Evolutionary conservation across 2,888 invertebrate species (phyloP), one percentile per base, ranked within the genome.

Genomic region (Linnaemya vulpina): DNA sequence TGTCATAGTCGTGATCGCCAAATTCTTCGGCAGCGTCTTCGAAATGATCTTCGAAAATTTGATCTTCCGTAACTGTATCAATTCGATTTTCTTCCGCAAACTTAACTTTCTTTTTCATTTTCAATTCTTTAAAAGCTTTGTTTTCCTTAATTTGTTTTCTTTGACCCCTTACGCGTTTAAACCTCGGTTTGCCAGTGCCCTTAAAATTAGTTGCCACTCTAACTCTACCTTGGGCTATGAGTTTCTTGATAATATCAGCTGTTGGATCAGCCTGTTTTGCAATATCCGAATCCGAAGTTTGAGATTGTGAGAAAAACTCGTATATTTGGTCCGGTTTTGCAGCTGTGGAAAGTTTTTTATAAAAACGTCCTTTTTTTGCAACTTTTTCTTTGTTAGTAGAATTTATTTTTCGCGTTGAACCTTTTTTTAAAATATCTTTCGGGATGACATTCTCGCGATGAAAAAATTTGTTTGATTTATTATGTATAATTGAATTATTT

Each of bases 151-250:
- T 74, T 68, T 53, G 51, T 53, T 67, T 65, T 22, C 49, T 46
- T 25, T 22, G 13, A 3, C 22, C 25, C 1, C 30, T 15, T 58
- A 43, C 74, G 5, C 80, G 62, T 46, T 89, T 89, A 5, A 85
- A 25, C 17, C 82, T 82, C 0, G 17, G 67, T 70, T 87, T 88
- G 1, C 91, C 91, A 0, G 84, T 86, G 13, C 88, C 94, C 89
- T 93, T 93, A 90, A 92, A 93, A 91, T 93, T 94, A 90, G 93
- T 93, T 90, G 93, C 93, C 68, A 93, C 92, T 88, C 92, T 89
- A 77, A 93, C 92, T 93, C 93, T 94, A 89, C 94, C 93, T 90
- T 93, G 93, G 90, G 93, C 93, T 86, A 94, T 93, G 81, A 92
- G 86, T 77, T 89, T 88, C 68, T 90, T 87, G 30, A 92, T 89